Evolutionary conservation across 2,113 vertebrate genomes (phyloP).

Genomic region (Emydocephalus ijimae): DNA sequence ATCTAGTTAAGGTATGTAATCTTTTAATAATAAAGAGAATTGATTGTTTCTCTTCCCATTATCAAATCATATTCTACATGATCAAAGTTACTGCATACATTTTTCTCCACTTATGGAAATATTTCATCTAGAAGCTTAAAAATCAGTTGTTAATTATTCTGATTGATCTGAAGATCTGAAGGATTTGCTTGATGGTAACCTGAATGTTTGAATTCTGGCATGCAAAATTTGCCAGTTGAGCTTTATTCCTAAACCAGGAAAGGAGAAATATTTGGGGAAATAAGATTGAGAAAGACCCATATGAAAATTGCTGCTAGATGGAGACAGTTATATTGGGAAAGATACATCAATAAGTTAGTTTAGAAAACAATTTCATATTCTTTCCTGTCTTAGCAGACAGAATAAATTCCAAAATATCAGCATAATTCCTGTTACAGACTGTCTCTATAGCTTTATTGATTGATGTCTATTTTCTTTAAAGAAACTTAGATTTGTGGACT

Average conservation of each 20-base stretch:
- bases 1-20: not conserved
- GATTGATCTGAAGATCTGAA: not conserved
- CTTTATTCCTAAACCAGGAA: not conserved
- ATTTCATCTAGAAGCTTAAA: not conserved
- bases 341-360: not conserved
- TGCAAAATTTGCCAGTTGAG: not conserved
- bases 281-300: not conserved
- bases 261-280: not conserved
- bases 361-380: not conserved
- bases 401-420: not conserved
- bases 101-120: not conserved
- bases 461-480: not conserved
- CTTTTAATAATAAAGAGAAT: not conserved
- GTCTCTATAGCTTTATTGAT: not conserved
- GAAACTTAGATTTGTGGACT: not conserved
- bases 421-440: not conserved
- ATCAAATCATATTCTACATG: not conserved
- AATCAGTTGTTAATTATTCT: not conserved
- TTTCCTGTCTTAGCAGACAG: not conserved
- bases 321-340: not conserved
- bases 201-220: not conserved
- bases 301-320: not conserved
- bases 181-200: not conserved
- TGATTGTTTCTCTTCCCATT: not conserved
- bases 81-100: not conserved